A percentile compares a stretch with the other conserved stretches of the same genome.
phyloP scores from a whole-genome alignment of 2,888 invertebrate species.

The Netelia melanura region DNA sequence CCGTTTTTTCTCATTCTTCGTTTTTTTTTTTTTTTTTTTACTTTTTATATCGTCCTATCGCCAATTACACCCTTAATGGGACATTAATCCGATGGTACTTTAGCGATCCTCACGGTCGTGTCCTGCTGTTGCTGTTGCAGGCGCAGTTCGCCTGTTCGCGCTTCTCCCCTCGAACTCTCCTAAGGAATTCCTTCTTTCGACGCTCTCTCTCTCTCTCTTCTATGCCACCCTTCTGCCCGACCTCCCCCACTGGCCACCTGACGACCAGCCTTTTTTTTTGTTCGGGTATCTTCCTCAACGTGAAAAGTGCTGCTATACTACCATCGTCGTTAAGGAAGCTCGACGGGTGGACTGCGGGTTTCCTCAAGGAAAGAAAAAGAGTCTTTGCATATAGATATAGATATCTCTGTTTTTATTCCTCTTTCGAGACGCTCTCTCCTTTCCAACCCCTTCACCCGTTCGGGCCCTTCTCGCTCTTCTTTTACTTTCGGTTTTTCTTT shows the following conservation, averaged over 20 bases:
- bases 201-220: background rate
- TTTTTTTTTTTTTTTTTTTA: slow-evolving; percentile 23
- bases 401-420: slow-evolving; percentile 3
- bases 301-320: slow-evolving; percentile 61
- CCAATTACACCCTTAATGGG: slow-evolving; percentile 70
- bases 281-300: slow-evolving; percentile 56
- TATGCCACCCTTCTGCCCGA: slow-evolving; percentile 1
- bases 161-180: slow-evolving; percentile 37
- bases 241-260: slow-evolving; percentile 1
- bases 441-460: background rate
- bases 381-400: slow-evolving; percentile 15
- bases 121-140: slow-evolving; percentile 39
- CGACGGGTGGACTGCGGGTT: slow-evolving; percentile 38
- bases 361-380: slow-evolving; percentile 42
- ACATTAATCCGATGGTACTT: slow-evolving; percentile 70
- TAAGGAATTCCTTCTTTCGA: slow-evolving; percentile 25
- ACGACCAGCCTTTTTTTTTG: slow-evolving; percentile 60
- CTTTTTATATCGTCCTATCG: slow-evolving; percentile 67
- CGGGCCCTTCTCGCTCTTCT: background rate
- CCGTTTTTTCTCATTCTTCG: background rate
- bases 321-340: slow-evolving; percentile 66
- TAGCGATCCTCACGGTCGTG: slow-evolving; percentile 63
- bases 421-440: background rate
- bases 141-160: slow-evolving; percentile 28
- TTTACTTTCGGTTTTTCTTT: background rate